Base-by-base conservation (phyloP, 2,888 invertebrate species). In the Lucinisca nassula region DNA sequence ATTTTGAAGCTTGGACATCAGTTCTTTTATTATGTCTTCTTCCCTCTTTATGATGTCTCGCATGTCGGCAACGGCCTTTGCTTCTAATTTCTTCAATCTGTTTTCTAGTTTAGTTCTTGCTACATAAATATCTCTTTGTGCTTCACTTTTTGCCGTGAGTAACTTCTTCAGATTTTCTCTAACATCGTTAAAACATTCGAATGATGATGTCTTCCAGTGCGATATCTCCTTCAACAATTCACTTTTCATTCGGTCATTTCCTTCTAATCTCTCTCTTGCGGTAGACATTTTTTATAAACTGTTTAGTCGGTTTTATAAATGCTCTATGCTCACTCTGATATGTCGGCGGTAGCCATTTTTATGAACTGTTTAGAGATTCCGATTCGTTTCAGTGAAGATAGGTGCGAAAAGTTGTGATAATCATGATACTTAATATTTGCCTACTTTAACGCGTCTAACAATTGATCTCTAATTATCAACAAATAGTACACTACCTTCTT, bases 161-260 rank as follows among this genome's bases (percentile, higher is more conserved):
- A 89, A 51, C 21, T 85, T 55, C 17, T 67, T 70, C 4, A 89
- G 58, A 17, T 70, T 82, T 12, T 80, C 67, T 8, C 72, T 77
- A 17, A 89, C 61, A 30, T 87, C 89, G 61, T 67, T 83, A 0
- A 87, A 79, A n/a, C 80, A 80, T 8, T 40, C 40, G 2, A 30
- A 80, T 17, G 85, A 83, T 1, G 89, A 82, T 21, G 75, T 45
- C 35, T 80, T 79, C 89, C 89, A 89, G 40, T 87, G 89, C 37
- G 84, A 82, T n/a, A 87, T 78, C 58, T 89, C 89, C 37, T 74
- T 58, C 21, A 87, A 30, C 12, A 89, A 70, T 58, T 87, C 87
- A 17, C 79, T 67, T 35, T 85, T 87, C 38, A 80, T 38, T 14
- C 79, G 51, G 37, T 84, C 61, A 2, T 82, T 79, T 21, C 75